Evolutionary conservation across 1,140 invertebrate species (phyloP).

Genomic region (Cryptotermes secundus): DNA sequence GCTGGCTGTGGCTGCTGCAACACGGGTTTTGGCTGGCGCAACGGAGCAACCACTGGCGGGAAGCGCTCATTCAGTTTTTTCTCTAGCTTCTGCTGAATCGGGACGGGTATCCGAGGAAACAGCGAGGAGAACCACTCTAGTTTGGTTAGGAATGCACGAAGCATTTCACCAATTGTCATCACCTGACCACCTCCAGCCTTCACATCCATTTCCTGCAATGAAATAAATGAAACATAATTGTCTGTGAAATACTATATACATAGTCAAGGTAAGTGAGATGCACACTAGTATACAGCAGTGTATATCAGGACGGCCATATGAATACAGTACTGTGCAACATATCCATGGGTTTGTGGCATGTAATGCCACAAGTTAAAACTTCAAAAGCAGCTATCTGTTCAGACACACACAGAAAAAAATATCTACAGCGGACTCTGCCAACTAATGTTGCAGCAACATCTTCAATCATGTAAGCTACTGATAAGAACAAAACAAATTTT

Average conservation of each 20-base stretch:
- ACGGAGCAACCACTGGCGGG: constrained; percentile 51
- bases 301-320: no score
- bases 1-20: constrained; percentile 36
- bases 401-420: no score
- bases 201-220: constrained; percentile 82
- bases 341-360: no score
- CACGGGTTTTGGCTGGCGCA: constrained; percentile 45
- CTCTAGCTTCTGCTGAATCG: constrained; percentile 80
- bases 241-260: background rate
- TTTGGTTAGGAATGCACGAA: constrained; percentile 92
- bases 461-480: no score
- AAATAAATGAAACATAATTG: constrained; percentile 25
- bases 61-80: constrained; percentile 64
- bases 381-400: no score
- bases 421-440: no score
- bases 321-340: no score
- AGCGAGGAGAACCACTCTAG: constrained; percentile 97
- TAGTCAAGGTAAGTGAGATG: background rate
- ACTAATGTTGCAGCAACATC: no score
- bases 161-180: constrained; percentile 92
- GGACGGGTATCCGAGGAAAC: constrained; percentile 98
- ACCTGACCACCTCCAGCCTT: constrained; percentile 94
- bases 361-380: no score
- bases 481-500: no score
- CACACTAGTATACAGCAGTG: background rate